Conservation (phyloP, 2,797 vertebrate genomes). For the Halcyon badia region DNA sequence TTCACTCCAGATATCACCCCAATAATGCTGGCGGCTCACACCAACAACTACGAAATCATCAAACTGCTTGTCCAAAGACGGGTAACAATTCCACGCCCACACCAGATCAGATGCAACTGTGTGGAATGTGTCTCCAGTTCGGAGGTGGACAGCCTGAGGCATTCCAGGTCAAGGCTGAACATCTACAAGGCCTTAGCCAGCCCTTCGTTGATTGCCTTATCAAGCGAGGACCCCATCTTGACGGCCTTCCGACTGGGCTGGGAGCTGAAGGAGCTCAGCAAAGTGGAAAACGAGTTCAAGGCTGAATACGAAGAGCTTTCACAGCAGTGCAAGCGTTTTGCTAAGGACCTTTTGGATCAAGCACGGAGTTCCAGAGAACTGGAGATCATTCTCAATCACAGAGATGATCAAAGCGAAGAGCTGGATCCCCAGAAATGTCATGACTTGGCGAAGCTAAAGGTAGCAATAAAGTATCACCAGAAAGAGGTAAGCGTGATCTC, state of each 20-base stretch:
- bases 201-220: conserved; percentile 95
- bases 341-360: conserved; percentile 97
- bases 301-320: conserved; percentile 98
- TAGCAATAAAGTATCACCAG: conserved; percentile 99
- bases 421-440: conserved; percentile 93
- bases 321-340: conserved; percentile 96
- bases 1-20: conserved; percentile 98
- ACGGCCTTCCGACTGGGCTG: conserved; percentile 95
- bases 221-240: conserved; percentile 95
- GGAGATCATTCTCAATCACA: conserved; percentile 96
- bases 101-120: conserved; percentile 96
- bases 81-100: conserved; percentile 94
- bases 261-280: conserved; percentile 97
- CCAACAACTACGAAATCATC: conserved; percentile 99
- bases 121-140: conserved; percentile 96
- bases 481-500: conserved; percentile 85
- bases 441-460: conserved; percentile 96
- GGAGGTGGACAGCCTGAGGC: conserved; percentile 94
- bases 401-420: conserved; percentile 95
- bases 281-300: conserved; percentile 98
- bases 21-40: conserved; percentile 98
- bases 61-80: conserved; percentile 95
- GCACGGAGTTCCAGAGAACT: conserved; percentile 94
- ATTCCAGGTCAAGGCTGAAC: conserved; percentile 93
- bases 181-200: conserved; percentile 97